Percentiles rank a stretch among this genome's conserved stretches.
Conservation (phyloP, 2,888 invertebrate species). For the Synanthedon andrenaeformis region DNA sequence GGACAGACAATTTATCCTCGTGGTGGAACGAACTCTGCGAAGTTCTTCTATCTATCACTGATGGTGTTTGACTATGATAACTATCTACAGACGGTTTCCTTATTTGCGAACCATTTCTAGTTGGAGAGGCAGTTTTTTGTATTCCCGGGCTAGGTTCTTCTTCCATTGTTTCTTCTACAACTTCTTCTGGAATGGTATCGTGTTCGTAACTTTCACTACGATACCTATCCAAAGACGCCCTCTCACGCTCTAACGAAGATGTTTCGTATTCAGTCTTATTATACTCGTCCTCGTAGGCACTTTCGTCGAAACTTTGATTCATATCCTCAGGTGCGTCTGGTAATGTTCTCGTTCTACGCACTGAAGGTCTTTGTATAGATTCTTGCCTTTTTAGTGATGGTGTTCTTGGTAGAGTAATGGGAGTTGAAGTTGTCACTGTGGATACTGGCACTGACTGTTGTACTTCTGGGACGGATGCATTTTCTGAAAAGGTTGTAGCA, state of each 20-base stretch:
- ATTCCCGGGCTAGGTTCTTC: constrained; percentile 36
- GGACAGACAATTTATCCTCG: constrained; percentile 65
- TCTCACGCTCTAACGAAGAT: constrained; percentile 46
- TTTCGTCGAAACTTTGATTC: constrained; percentile 56
- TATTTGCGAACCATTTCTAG: constrained; percentile 37
- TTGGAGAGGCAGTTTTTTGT: constrained; percentile 57
- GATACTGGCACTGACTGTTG: constrained; percentile 44
- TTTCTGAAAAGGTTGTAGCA: constrained; percentile 34
- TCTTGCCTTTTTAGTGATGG: constrained; percentile 60
- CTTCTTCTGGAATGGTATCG: constrained; percentile 47
- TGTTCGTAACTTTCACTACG: constrained; percentile 50
- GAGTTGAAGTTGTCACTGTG: constrained; percentile 41
- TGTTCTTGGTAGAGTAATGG: constrained; percentile 47
- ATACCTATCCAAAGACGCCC: constrained; percentile 57
- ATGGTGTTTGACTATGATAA: constrained; percentile 58
- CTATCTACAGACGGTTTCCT: constrained; percentile 61
- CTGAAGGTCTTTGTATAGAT: constrained; percentile 62
- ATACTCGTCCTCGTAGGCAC: constrained; percentile 68
- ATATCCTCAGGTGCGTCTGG: constrained; percentile 63
- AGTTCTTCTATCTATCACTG: constrained; percentile 54
- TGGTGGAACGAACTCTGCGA: constrained; percentile 65
- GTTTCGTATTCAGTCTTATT: constrained; percentile 66
- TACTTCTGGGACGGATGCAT: constrained; percentile 56
- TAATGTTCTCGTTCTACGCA: constrained; percentile 57
- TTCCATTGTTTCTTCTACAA: constrained; percentile 41